Base-by-base conservation (phyloP, 2,888 invertebrate genomes). In the Troglohyphantes excavatus region DNA sequence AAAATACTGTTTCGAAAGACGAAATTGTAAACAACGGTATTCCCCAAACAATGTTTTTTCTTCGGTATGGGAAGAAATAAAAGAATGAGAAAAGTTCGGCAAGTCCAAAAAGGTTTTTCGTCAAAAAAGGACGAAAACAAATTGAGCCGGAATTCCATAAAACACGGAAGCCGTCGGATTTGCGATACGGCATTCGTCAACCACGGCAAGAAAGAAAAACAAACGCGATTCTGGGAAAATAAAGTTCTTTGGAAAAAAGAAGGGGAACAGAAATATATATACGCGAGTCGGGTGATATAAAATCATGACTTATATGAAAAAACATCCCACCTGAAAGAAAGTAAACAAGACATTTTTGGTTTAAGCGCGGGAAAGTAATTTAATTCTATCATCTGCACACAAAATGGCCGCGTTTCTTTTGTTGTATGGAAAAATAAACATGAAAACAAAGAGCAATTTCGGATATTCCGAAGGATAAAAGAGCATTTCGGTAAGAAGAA, bases 141-240 rank as follows among this genome's bases (percentile, higher is more conserved):
- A 23, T 65, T 17, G 13, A 21, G 21, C 19, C n/a, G 53, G 29
- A 59, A 61, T 59, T 59, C 59, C 61, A 9, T 29, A 29, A 17
- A 75, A 75, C 59, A 75, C 75, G 75, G 75, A 75, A 75, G 33
- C 75, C 59, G 75, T 75, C 75, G 29, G 59, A 19, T 33, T 75
- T 59, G 19, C 46, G 33, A 75, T 29, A 59, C 26, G 29, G 61
- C 75, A 61, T 33, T 75, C 59, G 59, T 75, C 75, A 29, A 6
- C n/a, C 29, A 59, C 9, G 75, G 59, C 59, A 19, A 46, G 27
- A 53, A 6, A 59, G 29, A 11, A 61, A 75, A 61, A 59, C 29
- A 75, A 75, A 75, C 59, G 29, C 29, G 59, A 53, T 75, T 59
- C 75, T 46, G 17, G 46, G 46, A 72, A 46, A 72, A 72, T 23